Conservation (phyloP, 30 jellyfish, hydroid and myxozoan species). For the Phacellophora camtschatica region DNA sequence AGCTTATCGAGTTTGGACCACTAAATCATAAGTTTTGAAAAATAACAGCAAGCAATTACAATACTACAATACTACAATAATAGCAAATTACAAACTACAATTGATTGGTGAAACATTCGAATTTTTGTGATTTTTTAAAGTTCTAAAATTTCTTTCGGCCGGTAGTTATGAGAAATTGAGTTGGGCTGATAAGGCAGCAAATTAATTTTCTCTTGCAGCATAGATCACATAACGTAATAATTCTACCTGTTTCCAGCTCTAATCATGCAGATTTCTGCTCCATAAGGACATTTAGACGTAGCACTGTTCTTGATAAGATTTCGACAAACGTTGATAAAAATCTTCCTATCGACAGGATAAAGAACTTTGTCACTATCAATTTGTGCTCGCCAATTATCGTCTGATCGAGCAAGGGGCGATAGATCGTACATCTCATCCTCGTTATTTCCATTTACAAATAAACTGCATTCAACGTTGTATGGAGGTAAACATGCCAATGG, state of each 20-base stretch:
- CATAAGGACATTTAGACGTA: conserved; percentile 33
- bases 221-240: background rate
- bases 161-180: no score
- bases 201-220: no score
- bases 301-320: conserved; percentile 20
- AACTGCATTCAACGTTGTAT: conserved; percentile 66
- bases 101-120: no score
- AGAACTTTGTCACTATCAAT: conserved; percentile 33
- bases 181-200: no score
- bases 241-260: conserved; percentile 49
- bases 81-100: no score
- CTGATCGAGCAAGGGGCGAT: conserved; percentile 65
- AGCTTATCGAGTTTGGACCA: no score
- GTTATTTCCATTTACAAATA: conserved; percentile 44
- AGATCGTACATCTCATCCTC: conserved; percentile 65
- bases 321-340: conserved; percentile 71
- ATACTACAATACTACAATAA: no score
- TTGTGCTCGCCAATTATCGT: conserved; percentile 73
- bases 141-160: no score
- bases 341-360: conserved; percentile 29
- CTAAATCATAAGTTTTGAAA: no score
- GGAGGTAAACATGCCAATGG: conserved; percentile 66
- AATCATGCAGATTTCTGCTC: conserved; percentile 63
- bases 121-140: no score
- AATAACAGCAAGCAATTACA: no score